phyloP scores from a whole-genome alignment of 2,797 vertebrate genomes.

The Rhinogobio ventralis region DNA sequence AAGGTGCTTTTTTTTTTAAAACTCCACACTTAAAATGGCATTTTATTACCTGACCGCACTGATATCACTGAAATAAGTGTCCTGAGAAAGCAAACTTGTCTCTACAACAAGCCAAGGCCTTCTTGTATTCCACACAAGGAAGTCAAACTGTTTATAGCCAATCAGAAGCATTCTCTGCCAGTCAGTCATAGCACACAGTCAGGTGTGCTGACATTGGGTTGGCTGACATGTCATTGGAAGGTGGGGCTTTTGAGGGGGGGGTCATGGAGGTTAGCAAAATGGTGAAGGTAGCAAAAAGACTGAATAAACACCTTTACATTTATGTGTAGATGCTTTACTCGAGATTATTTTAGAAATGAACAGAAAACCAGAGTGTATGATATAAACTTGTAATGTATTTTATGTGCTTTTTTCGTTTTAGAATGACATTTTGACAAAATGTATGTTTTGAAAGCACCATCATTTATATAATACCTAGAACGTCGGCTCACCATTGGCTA shows the following conservation, averaged over 20 bases:
- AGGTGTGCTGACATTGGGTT: conserved; percentile 9
- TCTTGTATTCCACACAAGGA: neutral
- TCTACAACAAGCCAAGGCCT: neutral
- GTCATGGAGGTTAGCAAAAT: neutral
- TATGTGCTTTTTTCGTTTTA: neutral
- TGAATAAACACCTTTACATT: neutral
- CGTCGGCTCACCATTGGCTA: too few species aligned
- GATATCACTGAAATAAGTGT: neutral
- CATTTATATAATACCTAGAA: too few species aligned
- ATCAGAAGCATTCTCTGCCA: neutral
- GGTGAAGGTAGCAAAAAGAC: neutral
- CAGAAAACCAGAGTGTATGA: neutral
- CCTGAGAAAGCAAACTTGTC: neutral
- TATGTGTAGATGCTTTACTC: neutral
- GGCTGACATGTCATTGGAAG: neutral
- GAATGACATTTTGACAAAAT: neutral
- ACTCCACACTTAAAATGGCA: neutral
- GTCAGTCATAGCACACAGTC: neutral
- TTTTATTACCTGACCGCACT: neutral
- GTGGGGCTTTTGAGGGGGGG: neutral
- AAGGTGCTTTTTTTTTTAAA: neutral
- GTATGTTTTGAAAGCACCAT: neutral
- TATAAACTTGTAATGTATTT: too few species aligned
- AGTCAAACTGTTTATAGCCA: neutral
- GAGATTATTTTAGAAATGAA: neutral